These are phyloP conservation scores for Holacanthus passer DNA, from an alignment of 2,113 vertebrate genomes.

Conservation along the genomic window DNA sequence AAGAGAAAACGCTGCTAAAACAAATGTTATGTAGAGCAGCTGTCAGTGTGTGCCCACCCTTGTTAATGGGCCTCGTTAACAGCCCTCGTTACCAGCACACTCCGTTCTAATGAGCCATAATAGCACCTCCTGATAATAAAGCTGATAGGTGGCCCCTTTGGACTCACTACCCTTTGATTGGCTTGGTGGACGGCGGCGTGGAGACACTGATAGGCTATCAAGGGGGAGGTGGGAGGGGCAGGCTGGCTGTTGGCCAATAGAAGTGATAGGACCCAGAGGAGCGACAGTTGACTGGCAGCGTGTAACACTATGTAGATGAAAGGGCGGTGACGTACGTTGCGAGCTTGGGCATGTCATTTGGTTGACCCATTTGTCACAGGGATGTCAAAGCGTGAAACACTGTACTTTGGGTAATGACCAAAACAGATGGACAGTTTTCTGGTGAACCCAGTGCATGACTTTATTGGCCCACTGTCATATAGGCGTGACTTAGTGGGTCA, in stretches of 20 bases:
- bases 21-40: conserved; percentile 14
- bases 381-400: neutral
- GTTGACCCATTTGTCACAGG: neutral
- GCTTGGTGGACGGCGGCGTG: conserved; percentile 48
- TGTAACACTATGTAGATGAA: conserved; percentile 65
- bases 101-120: conserved; percentile 85
- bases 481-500: no score
- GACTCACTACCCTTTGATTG: conserved; percentile 72
- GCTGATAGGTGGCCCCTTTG: conserved; percentile 76
- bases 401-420: neutral
- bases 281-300: conserved; percentile 36
- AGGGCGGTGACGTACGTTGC: conserved; percentile 31
- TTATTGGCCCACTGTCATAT: no score
- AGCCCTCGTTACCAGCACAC: conserved; percentile 78
- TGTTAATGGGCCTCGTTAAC: conserved; percentile 63
- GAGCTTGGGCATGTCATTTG: neutral
- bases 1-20: conserved; percentile 10
- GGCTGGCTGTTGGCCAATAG: conserved; percentile 66
- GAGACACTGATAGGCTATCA: conserved; percentile 77
- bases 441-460: no score
- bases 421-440: neutral
- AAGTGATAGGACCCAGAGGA: conserved; percentile 76
- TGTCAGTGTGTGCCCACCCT: conserved; percentile 66
- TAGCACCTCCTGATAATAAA: conserved; percentile 80
- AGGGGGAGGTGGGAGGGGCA: conserved; percentile 65